phyloP scores from a whole-genome alignment of 2,113 vertebrate species.

The Oophaga pumilio region DNA sequence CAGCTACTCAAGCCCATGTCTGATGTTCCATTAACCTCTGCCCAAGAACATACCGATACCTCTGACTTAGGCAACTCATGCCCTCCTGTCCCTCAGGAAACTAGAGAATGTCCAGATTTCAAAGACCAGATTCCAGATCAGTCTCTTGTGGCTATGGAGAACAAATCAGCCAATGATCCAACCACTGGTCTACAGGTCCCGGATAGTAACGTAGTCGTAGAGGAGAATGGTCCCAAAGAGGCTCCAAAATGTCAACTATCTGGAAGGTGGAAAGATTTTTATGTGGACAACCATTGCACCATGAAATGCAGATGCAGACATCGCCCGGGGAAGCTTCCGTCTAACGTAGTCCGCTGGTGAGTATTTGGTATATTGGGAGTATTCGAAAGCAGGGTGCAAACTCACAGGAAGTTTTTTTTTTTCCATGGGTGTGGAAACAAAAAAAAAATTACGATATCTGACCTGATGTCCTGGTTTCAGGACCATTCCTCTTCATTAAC shows the following conservation, averaged over 20 bases:
- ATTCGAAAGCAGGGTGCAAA: too few relatives aligned
- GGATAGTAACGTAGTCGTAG: neutral
- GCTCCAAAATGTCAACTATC: neutral
- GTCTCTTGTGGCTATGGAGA: neutral
- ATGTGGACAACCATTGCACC: slow-evolving; percentile 68
- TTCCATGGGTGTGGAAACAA: too few relatives aligned
- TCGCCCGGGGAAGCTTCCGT: neutral
- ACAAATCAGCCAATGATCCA: neutral
- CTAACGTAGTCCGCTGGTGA: slow-evolving; percentile 68
- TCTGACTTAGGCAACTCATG: neutral
- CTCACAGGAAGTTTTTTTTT: too few relatives aligned
- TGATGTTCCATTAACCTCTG: neutral
- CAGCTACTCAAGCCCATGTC: neutral
- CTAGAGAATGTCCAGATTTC: neutral
- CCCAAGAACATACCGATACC: neutral
- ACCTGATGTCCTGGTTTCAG: too few relatives aligned
- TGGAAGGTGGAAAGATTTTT: slow-evolving; percentile 69
- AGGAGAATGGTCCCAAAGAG: neutral
- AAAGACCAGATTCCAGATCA: neutral
- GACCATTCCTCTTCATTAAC: too few relatives aligned
- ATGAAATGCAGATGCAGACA: slow-evolving; percentile 50
- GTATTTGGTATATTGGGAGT: slow-evolving; percentile 22
- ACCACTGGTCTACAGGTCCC: neutral
- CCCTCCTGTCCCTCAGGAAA: neutral
- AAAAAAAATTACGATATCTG: too few relatives aligned